Conservation (phyloP, 2,797 vertebrate species). For the Phoebastria nigripes region DNA sequence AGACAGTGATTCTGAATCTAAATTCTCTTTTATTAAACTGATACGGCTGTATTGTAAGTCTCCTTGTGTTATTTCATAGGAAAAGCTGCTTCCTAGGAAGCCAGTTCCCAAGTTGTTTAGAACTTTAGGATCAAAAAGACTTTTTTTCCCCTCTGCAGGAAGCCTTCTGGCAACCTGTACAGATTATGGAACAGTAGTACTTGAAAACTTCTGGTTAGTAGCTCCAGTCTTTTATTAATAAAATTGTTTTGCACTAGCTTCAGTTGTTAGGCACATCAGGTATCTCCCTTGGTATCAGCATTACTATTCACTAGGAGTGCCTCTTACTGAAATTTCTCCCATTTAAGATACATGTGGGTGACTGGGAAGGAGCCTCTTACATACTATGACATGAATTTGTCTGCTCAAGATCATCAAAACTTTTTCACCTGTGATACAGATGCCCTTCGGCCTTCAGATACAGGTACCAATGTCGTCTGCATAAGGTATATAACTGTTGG, state of each 20-base stretch:
- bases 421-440: conserved; percentile 97
- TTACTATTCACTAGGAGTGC: background rate
- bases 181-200: background rate
- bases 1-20: background rate
- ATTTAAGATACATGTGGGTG: conserved; percentile 92
- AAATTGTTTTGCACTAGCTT: background rate
- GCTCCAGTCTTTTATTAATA: background rate
- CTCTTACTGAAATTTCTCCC: conserved; percentile 14
- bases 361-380: conserved; percentile 97
- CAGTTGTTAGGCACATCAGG: background rate
- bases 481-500: fast-evolving
- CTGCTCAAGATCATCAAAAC: conserved; percentile 97
- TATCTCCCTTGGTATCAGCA: background rate
- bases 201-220: background rate
- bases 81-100: background rate
- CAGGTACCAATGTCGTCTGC: conserved; percentile 70
- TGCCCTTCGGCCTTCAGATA: conserved; percentile 89
- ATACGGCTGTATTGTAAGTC: background rate
- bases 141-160: background rate
- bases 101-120: background rate
- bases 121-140: background rate
- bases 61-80: background rate
- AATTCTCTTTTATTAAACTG: background rate
- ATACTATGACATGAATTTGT: conserved; percentile 98
- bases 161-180: background rate